Evolutionary conservation across 2,113 vertebrate genomes (phyloP).

Genomic region (Pica pica): DNA sequence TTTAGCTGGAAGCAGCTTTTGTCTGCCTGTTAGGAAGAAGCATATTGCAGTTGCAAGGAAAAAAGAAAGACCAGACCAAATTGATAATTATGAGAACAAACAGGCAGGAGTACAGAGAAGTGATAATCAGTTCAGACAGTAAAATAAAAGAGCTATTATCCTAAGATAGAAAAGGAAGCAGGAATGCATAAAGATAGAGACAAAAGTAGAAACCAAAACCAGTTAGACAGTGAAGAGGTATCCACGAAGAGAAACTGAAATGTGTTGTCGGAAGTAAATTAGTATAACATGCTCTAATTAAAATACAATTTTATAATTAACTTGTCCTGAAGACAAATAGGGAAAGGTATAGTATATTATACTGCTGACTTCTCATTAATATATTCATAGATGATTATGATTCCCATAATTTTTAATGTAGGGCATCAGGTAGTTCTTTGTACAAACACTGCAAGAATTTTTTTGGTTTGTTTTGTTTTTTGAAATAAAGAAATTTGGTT

Average conservation of each 20-base stretch:
- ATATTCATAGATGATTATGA: neutral
- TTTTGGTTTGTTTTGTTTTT: neutral
- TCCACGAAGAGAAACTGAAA: neutral
- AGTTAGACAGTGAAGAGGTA: neutral
- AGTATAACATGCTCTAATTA: neutral
- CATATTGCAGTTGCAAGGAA: neutral
- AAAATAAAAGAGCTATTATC: constrained; percentile 8
- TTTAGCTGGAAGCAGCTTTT: constrained; percentile 8
- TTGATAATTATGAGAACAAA: neutral
- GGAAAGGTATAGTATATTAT: neutral
- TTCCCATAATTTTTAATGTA: neutral
- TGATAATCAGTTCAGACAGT: constrained; percentile 31
- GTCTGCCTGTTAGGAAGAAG: neutral
- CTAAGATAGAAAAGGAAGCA: neutral
- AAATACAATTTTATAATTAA: neutral
- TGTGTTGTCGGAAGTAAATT: neutral
- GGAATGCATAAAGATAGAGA: neutral
- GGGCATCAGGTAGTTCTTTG: neutral
- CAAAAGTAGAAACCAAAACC: neutral
- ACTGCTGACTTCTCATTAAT: neutral
- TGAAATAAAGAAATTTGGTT: neutral
- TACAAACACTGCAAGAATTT: neutral
- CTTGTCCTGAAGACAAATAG: neutral
- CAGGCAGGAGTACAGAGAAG: neutral
- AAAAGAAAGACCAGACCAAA: neutral